Evolutionary conservation across 2,113 vertebrate genomes (phyloP).

Genomic region (Colossoma macropomum): DNA sequence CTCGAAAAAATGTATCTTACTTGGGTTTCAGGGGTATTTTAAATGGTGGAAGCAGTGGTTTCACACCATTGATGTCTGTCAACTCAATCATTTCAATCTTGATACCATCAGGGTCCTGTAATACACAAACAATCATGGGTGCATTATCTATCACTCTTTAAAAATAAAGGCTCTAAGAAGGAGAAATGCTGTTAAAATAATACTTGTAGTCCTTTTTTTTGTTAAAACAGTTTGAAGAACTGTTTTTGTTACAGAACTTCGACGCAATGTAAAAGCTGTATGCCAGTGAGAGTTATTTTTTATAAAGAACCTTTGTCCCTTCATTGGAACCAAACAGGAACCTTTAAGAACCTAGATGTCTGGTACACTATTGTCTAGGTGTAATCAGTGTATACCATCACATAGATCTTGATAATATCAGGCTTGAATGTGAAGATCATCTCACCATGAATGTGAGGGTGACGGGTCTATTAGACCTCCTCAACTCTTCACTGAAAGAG

Average conservation of each 20-base stretch:
- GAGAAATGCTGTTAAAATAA: not conserved
- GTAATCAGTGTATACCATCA: too few species aligned
- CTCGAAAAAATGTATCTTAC: slow-evolving; percentile 68
- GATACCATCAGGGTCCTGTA: slow-evolving; percentile 84
- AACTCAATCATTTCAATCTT: slow-evolving; percentile 85
- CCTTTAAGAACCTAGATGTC: too few species aligned
- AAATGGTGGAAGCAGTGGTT: slow-evolving; percentile 88
- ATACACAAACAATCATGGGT: not conserved
- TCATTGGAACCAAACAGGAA: too few species aligned
- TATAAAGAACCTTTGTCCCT: too few species aligned
- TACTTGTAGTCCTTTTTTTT: too few species aligned
- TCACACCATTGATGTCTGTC: slow-evolving; percentile 85
- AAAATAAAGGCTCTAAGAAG: not conserved
- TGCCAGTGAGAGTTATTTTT: too few species aligned
- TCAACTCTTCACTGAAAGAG: slow-evolving; percentile 88
- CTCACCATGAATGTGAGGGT: slow-evolving; percentile 87
- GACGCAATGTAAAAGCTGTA: too few species aligned
- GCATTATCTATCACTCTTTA: not conserved
- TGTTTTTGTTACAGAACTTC: not conserved
- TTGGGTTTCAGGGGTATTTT: slow-evolving; percentile 92
- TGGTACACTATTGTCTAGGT: too few species aligned
- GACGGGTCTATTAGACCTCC: slow-evolving; percentile 80
- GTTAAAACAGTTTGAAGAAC: not conserved
- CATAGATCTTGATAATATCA: too few species aligned
- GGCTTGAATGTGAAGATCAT: slow-evolving; percentile 2